A percentile compares a stretch with the other conserved stretches of the same genome.
Conservation (phyloP, 1,140 invertebrate genomes). For the Semibalanus balanoides region DNA sequence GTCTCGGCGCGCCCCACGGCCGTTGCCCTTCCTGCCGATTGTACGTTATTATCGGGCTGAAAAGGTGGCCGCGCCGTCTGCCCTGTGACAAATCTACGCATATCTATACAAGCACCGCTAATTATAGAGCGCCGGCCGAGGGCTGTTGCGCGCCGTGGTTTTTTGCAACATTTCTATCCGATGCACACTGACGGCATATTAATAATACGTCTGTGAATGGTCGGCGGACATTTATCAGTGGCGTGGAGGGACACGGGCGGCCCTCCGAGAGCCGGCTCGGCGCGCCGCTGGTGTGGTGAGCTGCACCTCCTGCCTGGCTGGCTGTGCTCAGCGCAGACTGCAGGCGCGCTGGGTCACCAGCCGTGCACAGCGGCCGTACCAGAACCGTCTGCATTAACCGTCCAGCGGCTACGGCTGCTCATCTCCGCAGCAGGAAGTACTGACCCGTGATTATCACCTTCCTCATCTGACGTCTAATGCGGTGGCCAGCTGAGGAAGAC, state of each 20-base stretch:
- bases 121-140: not conserved
- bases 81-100: not conserved
- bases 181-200: not conserved
- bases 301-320: too few species aligned
- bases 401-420: too few species aligned
- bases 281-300: too few species aligned
- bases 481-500: too few species aligned
- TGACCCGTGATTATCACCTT: too few species aligned
- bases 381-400: too few species aligned
- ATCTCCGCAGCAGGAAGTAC: too few species aligned
- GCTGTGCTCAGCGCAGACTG: too few species aligned
- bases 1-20: too few species aligned
- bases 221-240: not conserved
- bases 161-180: slow-evolving; percentile 2
- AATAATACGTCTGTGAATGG: slow-evolving; percentile 2
- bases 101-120: slow-evolving; percentile 2
- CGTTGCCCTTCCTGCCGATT: not conserved
- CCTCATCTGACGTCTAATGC: too few species aligned
- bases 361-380: too few species aligned
- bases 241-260: not conserved
- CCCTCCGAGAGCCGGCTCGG: not conserved
- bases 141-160: not conserved
- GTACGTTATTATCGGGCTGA: not conserved
- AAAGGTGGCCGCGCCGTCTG: not conserved
- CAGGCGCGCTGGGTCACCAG: too few species aligned